Conservation (phyloP, 2,888 invertebrate species). For the Poecilobothrus nobilitatus region DNA sequence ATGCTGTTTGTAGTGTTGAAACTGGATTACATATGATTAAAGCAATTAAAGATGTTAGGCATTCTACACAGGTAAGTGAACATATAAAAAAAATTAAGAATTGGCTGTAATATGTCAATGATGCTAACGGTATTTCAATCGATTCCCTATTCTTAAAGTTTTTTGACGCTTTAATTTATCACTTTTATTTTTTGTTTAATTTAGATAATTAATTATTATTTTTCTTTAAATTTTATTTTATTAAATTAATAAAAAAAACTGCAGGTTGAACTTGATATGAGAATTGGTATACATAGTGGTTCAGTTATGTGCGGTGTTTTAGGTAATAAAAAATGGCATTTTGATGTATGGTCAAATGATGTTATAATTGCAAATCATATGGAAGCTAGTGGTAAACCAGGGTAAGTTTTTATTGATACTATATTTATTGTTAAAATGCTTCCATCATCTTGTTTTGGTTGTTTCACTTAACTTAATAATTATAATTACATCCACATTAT, state of each 20-base stretch:
- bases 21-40: conserved; percentile 95
- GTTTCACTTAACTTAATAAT: too few relatives aligned
- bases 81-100: not conserved
- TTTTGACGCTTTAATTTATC: too few relatives aligned
- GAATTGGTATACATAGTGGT: conserved; percentile 95
- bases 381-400: conserved; percentile 94
- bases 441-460: conserved; percentile 8
- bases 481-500: too few relatives aligned
- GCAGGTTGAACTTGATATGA: conserved; percentile 89
- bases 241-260: not conserved
- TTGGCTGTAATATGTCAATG: not conserved
- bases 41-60: conserved; percentile 75
- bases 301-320: conserved; percentile 93
- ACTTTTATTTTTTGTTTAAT: too few relatives aligned
- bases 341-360: conserved; percentile 90
- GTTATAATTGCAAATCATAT: conserved; percentile 94
- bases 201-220: too few relatives aligned
- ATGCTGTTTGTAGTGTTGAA: conserved; percentile 85
- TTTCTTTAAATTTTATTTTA: not conserved
- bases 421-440: conserved; percentile 9
- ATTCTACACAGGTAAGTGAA: conserved; percentile 55
- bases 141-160: too few relatives aligned
- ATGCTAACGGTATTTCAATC: not conserved
- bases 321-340: conserved; percentile 87
- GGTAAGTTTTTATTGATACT: conserved; percentile 51